A percentile compares a stretch with the other conserved stretches of the same genome.
These are phyloP conservation scores for Pachypanchax playfairii DNA, from an alignment of 2,113 vertebrate genomes.

Conservation along the genomic window DNA sequence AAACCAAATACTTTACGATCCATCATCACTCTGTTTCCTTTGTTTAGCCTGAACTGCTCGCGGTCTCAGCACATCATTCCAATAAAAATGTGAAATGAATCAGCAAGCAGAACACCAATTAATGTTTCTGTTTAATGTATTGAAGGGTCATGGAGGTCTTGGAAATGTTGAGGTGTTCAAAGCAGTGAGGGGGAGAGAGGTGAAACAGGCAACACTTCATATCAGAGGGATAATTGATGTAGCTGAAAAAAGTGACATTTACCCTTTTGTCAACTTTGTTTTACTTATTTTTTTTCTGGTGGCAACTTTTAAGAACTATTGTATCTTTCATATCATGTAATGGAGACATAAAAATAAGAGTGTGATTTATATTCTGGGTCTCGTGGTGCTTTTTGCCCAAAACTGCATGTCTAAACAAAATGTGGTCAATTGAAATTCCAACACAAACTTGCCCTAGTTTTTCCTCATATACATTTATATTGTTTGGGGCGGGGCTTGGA, in stretches of 20 bases:
- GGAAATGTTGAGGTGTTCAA: conserved; percentile 35
- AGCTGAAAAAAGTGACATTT: conserved; percentile 49
- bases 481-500: conserved; percentile 67
- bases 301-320: conserved; percentile 16
- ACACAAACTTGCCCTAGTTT: conserved; percentile 74
- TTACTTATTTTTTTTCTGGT: conserved; percentile 22
- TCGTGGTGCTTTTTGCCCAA: conserved; percentile 46
- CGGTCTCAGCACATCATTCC: conserved; percentile 27
- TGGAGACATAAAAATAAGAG: conserved; percentile 24
- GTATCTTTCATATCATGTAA: conserved; percentile 19
- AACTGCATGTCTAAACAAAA: conserved; percentile 74
- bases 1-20: conserved; percentile 58
- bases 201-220: conserved; percentile 21
- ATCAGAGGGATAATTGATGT: conserved; percentile 59
- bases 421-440: conserved; percentile 72
- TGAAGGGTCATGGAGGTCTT: conserved; percentile 28
- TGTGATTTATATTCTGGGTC: conserved; percentile 68
- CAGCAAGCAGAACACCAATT: conserved; percentile 29
- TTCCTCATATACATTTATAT: conserved; percentile 83
- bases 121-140: conserved; percentile 45
- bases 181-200: conserved; percentile 17
- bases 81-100: conserved; percentile 39
- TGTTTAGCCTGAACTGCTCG: conserved; percentile 28
- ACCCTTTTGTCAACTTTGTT: conserved; percentile 40
- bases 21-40: conserved; percentile 22